These are phyloP conservation scores for Pomatorhinus ruficollis DNA, from an alignment of 2,113 vertebrate genomes.

Conservation along the genomic window DNA sequence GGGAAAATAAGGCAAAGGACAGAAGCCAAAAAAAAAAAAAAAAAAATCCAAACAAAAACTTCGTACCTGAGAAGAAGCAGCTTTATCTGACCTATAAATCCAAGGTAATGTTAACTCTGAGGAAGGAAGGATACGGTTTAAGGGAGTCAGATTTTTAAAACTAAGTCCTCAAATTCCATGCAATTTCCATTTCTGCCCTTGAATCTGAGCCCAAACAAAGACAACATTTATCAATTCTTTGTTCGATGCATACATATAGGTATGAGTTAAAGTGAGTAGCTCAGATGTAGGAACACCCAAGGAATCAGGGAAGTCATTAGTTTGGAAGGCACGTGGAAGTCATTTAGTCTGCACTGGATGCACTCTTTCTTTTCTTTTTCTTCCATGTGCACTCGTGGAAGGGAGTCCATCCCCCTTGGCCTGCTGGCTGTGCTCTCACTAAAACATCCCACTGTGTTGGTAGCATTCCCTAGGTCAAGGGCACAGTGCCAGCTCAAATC, in stretches of 20 bases:
- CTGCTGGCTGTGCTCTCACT: not conserved
- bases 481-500: not conserved
- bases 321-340: not conserved
- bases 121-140: accelerated
- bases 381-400: not conserved
- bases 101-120: not conserved
- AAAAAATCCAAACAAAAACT: not conserved
- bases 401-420: not conserved
- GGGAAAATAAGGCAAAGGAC: not conserved
- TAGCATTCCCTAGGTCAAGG: not conserved
- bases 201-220: not conserved
- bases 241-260: accelerated
- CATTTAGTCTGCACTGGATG: not conserved
- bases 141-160: not conserved
- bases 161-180: not conserved
- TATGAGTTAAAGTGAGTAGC: not conserved
- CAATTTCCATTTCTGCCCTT: not conserved
- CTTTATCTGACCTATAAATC: not conserved
- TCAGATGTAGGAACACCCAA: not conserved
- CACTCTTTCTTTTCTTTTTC: not conserved
- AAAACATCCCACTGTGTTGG: not conserved
- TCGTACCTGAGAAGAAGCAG: not conserved
- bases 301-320: not conserved
- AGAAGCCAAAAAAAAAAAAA: not conserved
- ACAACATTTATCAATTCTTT: not conserved